Base-by-base conservation (phyloP, 2,797 vertebrate species). In the Decapterus maruadsi region DNA sequence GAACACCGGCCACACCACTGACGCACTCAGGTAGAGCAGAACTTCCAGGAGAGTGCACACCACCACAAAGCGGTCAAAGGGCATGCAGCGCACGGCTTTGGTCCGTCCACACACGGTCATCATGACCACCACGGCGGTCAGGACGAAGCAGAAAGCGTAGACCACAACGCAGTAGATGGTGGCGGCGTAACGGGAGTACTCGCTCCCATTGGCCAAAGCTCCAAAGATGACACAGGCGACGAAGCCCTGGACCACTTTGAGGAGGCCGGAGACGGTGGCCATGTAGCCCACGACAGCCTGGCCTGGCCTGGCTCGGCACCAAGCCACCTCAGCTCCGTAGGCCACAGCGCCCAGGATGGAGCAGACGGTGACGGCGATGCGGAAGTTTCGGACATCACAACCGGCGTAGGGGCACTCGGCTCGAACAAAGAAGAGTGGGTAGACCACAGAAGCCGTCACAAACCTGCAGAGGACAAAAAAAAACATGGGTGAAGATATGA, bases 201-300 rank as follows among this genome's bases (percentile, higher is more conserved):
- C 95, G 61, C 96, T 97, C 54, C 95, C 94, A 0, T 96, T 96
- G 45, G 95, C 93, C 75, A 99, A 88, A 0, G 96, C 96, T 8
- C 97, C 96, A 0, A 99, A 98, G 84, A 98, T 97, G 83, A 97
- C 90, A 77, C 97, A 98, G 58, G 96, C 96, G 53, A 97, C 94
- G 0, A 97, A 99, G 62, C 96, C 95, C 86, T 99, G 97, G 36
- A 97, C 96, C 0, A 99, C 96, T 90, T 99, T 99, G 67, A 99
- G 95, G 36, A 99, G 96, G 12, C 98, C 98, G 0, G 98, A 95
- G 45, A 92, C 64, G 0, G 97, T 99, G 73, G 98, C 96, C 98
- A 99, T 99, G 90, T 98, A 98, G 89, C 95, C 97, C 78, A 91
- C 93, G 9, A 95, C 92, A 0, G 87, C 78, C 58, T 96, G 96